Evolutionary conservation across 2,888 invertebrate genomes (phyloP), one percentile per base, ranked within the genome.

Genomic region (Spisula solida): DNA sequence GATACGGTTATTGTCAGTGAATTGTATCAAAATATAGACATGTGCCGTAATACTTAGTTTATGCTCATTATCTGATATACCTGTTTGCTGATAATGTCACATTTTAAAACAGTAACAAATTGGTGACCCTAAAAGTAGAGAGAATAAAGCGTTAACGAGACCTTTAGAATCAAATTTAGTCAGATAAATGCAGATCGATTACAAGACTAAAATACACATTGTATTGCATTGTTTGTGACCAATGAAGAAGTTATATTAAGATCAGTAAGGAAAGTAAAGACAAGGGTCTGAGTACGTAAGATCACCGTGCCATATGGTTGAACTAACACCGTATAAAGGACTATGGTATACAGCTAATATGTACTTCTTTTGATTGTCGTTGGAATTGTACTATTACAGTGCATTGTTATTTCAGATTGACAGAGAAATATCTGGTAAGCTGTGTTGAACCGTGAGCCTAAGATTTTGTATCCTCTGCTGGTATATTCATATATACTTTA

Each of bases 41-140:
- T 70, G 25, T 70, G n/a, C 29, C 29, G 25, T 25, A 29, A 70
- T 70, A 70, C n/a, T n/a, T n/a, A n/a, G n/a, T 66, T 8, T 75
- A 12, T 1, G 75, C 18, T 0, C 34, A 18, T 18, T 31, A 75
- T 31, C 75, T 75, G 34, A 34, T 75, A 34, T 34, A 75, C 14
- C 29, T 2, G 14, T 75, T 75, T 31, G 31, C 34, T 75, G 81
- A 88, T 87, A 75, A 82, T 48, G 87, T 82, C 82, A 78, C 55
- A 31, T 88, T 84, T 85, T 89, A 83, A 60, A 86, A 89, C 78
- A 87, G 89, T 89, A 86, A 83, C 89, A 87, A 89, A 86, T 87
- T 41, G 47, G 14, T 84, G 89, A 89, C 86, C 89, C 89, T 16
- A n/a, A 70, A 75, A 84, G 75, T 60, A 34, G 29, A 41, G 34